phyloP scores from a whole-genome alignment of 2,113 vertebrate species.

The Strigops habroptila region DNA sequence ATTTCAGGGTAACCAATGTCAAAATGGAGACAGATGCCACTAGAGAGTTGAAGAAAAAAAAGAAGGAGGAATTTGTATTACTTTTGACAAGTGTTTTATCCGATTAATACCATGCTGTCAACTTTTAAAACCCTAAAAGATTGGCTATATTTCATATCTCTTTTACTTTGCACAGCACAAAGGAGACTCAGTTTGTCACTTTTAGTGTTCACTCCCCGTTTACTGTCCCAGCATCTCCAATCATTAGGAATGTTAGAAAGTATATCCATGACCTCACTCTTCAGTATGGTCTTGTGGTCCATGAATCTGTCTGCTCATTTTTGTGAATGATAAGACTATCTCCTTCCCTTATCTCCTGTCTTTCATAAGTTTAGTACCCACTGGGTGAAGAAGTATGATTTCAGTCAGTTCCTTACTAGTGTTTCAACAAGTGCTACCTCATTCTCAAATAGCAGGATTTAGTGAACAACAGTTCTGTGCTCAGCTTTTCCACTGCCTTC shows the following conservation, averaged over 20 bases:
- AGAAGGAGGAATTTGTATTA: neutral
- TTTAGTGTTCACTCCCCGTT: neutral
- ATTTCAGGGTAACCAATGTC: neutral
- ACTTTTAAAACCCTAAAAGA: neutral
- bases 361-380: neutral
- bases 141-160: neutral
- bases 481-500: neutral
- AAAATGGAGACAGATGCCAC: neutral
- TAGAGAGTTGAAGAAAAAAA: neutral
- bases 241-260: neutral
- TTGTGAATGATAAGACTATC: neutral
- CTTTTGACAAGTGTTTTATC: neutral
- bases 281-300: neutral
- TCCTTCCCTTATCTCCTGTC: neutral
- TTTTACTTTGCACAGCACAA: neutral
- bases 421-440: neutral
- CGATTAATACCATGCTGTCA: neutral
- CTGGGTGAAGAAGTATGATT: neutral
- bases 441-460: neutral
- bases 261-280: neutral
- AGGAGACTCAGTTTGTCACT: neutral
- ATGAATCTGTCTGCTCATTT: neutral
- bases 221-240: rapidly evolving
- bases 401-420: neutral
- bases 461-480: neutral